Base-by-base conservation (phyloP, 2,113 vertebrate genomes). In the Echinops telfairi region DNA sequence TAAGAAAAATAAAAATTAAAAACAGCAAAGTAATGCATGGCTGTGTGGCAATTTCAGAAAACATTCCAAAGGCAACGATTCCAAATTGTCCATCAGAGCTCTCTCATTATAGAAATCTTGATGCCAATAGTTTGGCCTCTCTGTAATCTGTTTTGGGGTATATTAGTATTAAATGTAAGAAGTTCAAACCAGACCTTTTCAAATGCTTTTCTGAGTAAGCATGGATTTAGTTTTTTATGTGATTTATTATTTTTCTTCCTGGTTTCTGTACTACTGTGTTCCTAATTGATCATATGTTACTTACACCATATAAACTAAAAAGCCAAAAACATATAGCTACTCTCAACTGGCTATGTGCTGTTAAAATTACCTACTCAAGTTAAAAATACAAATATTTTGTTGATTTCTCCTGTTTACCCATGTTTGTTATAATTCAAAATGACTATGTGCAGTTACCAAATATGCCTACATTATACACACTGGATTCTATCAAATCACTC, bases 1-100 rank as follows among this genome's bases (percentile, higher is more conserved):
- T 68, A 84, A 47, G 47, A 15, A 83, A 87, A 91, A 73, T 19
- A 83, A 86, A 92, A 73, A 22, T 40, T 88, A 17, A 92, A 96
- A 31, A 91, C 79, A 90, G 85, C 60, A 95, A 87, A 93, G 47
- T 70, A 93, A 92, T 79, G n/a, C 3, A 83, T 88, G 9, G 36
- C 31, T 88, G 62, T 62, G 75, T 57, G 20, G 62, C 22, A 89
- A 94, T 47, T 95, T 87, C 36, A 84, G 40, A 77, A 93, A 87
- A 81, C 88, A 87, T 36, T 3, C 22, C 60, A 89, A 88, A 89
- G 58, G 79, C 12, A 86, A 79, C 36, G 83, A 75, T 79, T 94
- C 36, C 94, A 90, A 95, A 92, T 66, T 53, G 36, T 73, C 78
- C 71, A 53, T 14, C 17, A 88, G 31, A 82, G 15, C 40, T 2